Conservation (phyloP, 2,113 vertebrate genomes). For the Ammodramus savannarum region DNA sequence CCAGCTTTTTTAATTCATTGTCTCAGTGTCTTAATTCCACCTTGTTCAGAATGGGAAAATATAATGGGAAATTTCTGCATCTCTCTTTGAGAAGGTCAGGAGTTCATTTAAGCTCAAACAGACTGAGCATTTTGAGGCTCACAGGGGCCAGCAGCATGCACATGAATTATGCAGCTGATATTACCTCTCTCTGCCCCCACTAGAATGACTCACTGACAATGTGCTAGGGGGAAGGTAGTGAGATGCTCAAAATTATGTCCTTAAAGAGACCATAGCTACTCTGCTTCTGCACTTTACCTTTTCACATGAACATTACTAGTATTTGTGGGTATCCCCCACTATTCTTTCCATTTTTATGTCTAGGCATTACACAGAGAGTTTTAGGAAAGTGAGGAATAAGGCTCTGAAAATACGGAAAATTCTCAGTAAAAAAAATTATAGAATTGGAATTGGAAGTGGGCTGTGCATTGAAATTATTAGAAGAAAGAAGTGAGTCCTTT, state of each 20-base stretch:
- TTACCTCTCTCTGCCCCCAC: background rate
- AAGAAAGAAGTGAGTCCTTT: background rate
- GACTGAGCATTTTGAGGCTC: background rate
- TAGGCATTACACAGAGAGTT: background rate
- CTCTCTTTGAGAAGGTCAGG: background rate
- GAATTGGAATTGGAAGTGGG: background rate
- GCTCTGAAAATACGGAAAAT: background rate
- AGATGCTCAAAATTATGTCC: background rate
- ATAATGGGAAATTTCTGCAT: background rate
- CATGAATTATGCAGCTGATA: background rate
- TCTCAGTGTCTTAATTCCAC: background rate
- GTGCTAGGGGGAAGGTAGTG: background rate
- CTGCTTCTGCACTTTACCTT: background rate
- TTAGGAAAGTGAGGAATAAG: background rate
- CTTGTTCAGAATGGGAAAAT: background rate
- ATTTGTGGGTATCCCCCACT: background rate
- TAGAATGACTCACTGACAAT: background rate
- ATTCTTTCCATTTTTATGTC: background rate
- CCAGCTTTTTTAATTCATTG: background rate
- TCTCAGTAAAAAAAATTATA: background rate
- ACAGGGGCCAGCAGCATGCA: background rate
- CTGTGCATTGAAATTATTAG: background rate
- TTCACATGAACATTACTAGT: background rate
- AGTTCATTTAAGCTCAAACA: constrained; percentile 1
- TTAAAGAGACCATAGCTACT: background rate